phyloP scores from a whole-genome alignment of 1,140 invertebrate genomes.

The Pachyrhynchus sulphureomaculatus region DNA sequence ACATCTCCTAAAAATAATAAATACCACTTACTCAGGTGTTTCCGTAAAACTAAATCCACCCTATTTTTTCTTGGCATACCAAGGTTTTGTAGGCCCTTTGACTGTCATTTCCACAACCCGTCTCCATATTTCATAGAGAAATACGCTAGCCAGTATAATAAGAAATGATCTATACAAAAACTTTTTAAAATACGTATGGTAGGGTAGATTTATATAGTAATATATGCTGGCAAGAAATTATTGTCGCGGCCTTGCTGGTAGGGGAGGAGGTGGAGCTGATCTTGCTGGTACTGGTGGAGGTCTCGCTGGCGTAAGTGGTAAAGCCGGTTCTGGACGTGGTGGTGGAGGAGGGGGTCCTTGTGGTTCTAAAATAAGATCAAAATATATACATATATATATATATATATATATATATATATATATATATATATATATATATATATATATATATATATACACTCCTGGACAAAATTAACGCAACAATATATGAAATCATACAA shows the following conservation, averaged over 20 bases:
- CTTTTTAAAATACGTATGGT: conserved; percentile 8
- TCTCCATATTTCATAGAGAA: conserved; percentile 18
- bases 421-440: no score
- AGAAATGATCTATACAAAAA: conserved; percentile 15
- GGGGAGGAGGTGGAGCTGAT: conserved; percentile 65
- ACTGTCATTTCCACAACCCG: conserved; percentile 3
- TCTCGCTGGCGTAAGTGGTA: conserved; percentile 58
- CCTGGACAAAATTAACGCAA: no score
- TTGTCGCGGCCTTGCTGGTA: conserved; percentile 63
- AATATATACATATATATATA: no score
- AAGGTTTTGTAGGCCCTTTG: conserved; percentile 4
- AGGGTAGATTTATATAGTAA: conserved; percentile 2
- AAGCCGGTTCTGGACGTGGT: conserved; percentile 57
- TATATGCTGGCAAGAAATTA: conserved; percentile 6
- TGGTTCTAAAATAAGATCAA: no score
- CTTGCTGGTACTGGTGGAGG: conserved; percentile 65
- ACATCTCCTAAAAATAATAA: no score
- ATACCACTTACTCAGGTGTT: no score
- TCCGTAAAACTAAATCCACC: no score
- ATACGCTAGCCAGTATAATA: conserved; percentile 3
- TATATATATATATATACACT: no score
- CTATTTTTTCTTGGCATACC: conserved; percentile 2
- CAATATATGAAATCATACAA: no score
- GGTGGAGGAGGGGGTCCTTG: conserved; percentile 68
- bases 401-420: no score